phyloP scores from a whole-genome alignment of 2,888 invertebrate species.

The Gnatocerus cornutus region DNA sequence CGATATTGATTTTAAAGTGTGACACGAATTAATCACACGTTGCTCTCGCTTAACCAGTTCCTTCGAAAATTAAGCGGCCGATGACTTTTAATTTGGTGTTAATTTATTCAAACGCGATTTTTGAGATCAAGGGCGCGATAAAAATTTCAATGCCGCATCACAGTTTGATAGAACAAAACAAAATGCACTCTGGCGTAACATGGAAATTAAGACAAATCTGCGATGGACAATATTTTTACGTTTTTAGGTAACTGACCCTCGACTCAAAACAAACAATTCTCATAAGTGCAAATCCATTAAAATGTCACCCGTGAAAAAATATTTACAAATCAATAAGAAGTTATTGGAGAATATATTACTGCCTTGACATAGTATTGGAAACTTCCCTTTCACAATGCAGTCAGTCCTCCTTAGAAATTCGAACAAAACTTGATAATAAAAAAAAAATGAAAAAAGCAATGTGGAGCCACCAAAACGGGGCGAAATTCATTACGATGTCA shows the following conservation, averaged over 20 bases:
- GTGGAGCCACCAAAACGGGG: constrained; percentile 7
- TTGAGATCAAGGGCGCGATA: constrained; percentile 26
- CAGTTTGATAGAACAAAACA: constrained; percentile 10
- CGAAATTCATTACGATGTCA: constrained; percentile 32
- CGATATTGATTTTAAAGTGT: constrained; percentile 37
- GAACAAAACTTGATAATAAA: constrained; percentile 20
- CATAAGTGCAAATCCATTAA: too few relatives aligned
- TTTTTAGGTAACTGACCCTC: too few relatives aligned
- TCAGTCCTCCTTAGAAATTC: constrained; percentile 15
- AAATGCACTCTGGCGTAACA: constrained; percentile 9
- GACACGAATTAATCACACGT: constrained; percentile 40
- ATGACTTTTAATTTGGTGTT: constrained; percentile 5
- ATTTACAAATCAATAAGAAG: constrained; percentile 14
- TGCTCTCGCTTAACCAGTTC: constrained; percentile 24
- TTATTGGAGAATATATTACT: constrained; percentile 8
- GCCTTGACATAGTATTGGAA: constrained; percentile 37
- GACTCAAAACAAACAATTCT: too few relatives aligned
- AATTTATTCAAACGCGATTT: constrained; percentile 14
- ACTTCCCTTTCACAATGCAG: constrained; percentile 39
- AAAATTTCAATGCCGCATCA: constrained; percentile 26
- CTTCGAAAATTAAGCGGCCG: constrained; percentile 5
- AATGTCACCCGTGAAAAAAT: constrained; percentile 7
- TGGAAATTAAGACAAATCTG: background rate
- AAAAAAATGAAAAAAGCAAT: constrained; percentile 21
- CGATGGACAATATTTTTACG: background rate